Evolutionary conservation across 2,797 vertebrate species (phyloP), one percentile per base, ranked within the genome.

Genomic region (Tadarida brasiliensis): DNA sequence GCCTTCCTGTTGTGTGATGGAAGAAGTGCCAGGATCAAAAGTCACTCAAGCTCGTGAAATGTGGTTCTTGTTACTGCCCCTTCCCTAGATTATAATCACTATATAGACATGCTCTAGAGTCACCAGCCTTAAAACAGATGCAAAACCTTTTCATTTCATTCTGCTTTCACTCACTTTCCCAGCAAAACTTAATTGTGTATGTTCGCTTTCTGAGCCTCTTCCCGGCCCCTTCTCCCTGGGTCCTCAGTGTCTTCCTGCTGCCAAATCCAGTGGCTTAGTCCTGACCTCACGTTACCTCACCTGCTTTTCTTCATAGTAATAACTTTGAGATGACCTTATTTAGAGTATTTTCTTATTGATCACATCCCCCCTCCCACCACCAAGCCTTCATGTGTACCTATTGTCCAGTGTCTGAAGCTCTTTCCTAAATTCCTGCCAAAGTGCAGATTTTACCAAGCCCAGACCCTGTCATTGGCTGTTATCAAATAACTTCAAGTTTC

Each of bases 321-420:
- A 57, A n/a, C 30, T 84, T 76, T 74, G n/a, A 95, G 74, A 77
- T 94, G 26, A 49, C 16, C n/a, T 83, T 30, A 5, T 35, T 61
- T 74, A 6, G 24, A 86, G 5, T 68, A 28, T 51, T 65, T 81
- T 33, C 54, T 59, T 87, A 63, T 6, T 63, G 63, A 54, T 44
- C 39, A 33, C 2, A 9, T 92, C 15, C 28, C 12, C 15, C 7
- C 20, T 82, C 44, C 28, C 7, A 54, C n/a, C 89, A 70, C 39
- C 56, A 68, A 56, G 51, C 63, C 16, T 56, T 68, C 61, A 14
- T 47, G 44, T 44, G 35, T 10, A 19, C 12, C 11, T 22, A 0
- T 71, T 65, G 71, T 63, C 30, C 73, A 35, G 20, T 49, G 51
- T 78, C 33, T 33, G 11, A 82, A 70, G 22, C 39, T 65, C 56